Percentiles rank a stretch among this genome's conserved stretches.
Evolutionary conservation across 2,113 vertebrate genomes (phyloP).

Genomic region (Cryptoleucopteryx plumbea): DNA sequence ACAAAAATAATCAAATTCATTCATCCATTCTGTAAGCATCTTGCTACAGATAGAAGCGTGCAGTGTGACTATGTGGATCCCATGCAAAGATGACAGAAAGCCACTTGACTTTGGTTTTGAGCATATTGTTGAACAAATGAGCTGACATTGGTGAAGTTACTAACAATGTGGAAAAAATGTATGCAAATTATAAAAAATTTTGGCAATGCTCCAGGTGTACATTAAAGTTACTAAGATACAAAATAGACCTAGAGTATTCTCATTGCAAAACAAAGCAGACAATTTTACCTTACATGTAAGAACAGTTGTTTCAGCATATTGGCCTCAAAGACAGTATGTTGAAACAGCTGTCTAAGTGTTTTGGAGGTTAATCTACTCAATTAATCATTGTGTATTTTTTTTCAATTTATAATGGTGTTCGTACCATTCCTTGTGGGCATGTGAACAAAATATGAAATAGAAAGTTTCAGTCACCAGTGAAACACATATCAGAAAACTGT

Average conservation of each 20-base stretch:
- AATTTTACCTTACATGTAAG: neutral
- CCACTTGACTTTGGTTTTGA: neutral
- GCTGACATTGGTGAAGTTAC: neutral
- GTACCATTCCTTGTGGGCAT: neutral
- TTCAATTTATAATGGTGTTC: neutral
- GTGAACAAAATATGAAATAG: neutral
- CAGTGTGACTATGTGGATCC: neutral
- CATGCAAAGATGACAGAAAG: neutral
- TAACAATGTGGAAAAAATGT: neutral
- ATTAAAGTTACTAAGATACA: neutral
- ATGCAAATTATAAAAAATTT: neutral
- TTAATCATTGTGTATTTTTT: neutral
- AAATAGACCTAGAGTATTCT: neutral
- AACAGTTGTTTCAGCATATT: conserved; percentile 63
- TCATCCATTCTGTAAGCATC: neutral
- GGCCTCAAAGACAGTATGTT: conserved; percentile 7
- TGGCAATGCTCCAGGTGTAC: neutral
- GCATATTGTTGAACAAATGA: neutral
- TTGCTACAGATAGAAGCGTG: neutral
- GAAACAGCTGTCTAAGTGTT: conserved; percentile 49
- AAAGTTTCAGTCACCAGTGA: neutral
- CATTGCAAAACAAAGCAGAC: neutral
- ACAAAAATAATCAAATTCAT: neutral
- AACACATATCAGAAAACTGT: neutral
- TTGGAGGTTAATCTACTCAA: conserved; percentile 19